Base-by-base conservation (phyloP, 2,797 vertebrate species). In the Argyrosomus regius region DNA sequence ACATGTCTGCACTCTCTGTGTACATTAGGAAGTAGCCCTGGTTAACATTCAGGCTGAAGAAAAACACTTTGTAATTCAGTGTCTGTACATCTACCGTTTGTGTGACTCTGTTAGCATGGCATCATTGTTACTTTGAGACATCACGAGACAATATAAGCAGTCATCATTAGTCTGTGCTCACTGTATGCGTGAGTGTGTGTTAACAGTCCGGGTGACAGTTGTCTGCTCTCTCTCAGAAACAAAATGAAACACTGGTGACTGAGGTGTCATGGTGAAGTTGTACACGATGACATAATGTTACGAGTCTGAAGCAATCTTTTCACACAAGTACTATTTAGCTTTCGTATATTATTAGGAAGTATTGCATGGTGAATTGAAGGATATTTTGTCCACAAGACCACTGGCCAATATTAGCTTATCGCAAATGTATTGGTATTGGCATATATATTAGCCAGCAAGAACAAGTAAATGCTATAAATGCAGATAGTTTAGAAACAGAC, bases 1-100 rank as follows among this genome's bases (percentile, higher is more conserved):
- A 31, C 0, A 13, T 67, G 41, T 68, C 35, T 75, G 11, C 56
- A 14, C 39, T 49, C 45, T 69, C 13, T 58, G 24, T 77, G 50
- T 73, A 48, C 53, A 73, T 84, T 54, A 1, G 10, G 24, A 24
- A 73, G 10, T 45, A 39, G 22, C 14, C 39, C 60, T 53, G 62
- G 56, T 69, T 81, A 54, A 39, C 69, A 53, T 77, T 49, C 6
- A 56, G 59, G 22, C 63, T 6, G 17, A 43, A 59, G 24, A 39
- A 39, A 69, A 77, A 72, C 26, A 28, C 7, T 18, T 14, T 60
- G 24, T n/a, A 26, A 39, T 54, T 31, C 18, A 45, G 14, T 35
- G 13, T 28, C 12, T 53, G 3, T 39, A 18, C 22, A 31, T 58
- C 28, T 67, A 20, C 5, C 4, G 17, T 22, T 18, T 75, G 16